These are phyloP conservation scores for Leptogaster cylindrica DNA, from an alignment of 2,888 invertebrate species.

Conservation along the genomic window DNA sequence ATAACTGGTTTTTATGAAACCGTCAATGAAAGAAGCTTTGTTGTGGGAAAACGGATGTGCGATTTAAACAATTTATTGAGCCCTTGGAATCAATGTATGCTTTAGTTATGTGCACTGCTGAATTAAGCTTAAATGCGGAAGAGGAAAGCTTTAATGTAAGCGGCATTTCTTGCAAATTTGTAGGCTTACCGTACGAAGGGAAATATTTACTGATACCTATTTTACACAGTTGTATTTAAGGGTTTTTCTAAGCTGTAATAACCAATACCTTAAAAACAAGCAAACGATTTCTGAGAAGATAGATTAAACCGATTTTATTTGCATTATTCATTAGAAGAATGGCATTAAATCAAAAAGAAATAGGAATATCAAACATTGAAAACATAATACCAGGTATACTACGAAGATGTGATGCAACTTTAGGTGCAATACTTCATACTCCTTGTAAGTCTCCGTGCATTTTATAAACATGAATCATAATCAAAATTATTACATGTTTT, in stretches of 20 bases:
- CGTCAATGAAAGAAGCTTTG: background rate
- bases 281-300: too few relatives aligned
- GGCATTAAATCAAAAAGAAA: background rate
- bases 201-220: slow-evolving; percentile 1
- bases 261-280: background rate
- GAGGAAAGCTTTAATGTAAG: background rate
- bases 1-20: slow-evolving; percentile 1
- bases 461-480: background rate
- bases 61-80: background rate
- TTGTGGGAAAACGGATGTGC: slow-evolving; percentile 2
- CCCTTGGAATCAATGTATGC: background rate
- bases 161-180: background rate
- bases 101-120: background rate
- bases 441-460: background rate
- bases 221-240: background rate
- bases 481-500: background rate
- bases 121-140: background rate
- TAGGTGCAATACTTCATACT: background rate
- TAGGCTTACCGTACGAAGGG: background rate
- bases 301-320: too few relatives aligned
- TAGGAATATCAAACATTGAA: background rate
- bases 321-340: background rate
- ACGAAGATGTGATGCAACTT: background rate
- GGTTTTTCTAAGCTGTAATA: background rate
- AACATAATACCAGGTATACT: background rate